Conservation (phyloP, 2,113 vertebrate genomes). For the Megaceryle maxima region DNA sequence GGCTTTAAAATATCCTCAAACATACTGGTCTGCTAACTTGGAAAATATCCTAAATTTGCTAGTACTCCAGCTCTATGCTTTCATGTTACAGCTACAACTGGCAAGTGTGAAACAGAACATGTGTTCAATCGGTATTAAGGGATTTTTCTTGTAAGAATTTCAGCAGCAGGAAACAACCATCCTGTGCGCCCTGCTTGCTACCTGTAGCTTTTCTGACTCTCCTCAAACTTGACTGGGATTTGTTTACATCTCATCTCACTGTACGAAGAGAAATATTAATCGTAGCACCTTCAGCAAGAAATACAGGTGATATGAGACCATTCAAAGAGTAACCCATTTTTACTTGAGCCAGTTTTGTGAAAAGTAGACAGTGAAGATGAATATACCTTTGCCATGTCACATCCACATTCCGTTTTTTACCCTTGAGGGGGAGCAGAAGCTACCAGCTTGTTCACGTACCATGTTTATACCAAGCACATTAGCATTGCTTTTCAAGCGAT, state of each 20-base stretch:
- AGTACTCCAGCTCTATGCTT: neutral
- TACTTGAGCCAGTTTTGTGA: neutral
- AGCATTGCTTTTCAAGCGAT: neutral
- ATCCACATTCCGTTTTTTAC: neutral
- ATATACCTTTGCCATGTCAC: neutral
- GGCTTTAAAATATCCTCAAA: neutral
- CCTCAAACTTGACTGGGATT: neutral
- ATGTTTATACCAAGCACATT: neutral
- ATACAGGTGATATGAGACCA: neutral
- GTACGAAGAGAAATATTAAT: neutral
- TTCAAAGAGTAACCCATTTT: neutral
- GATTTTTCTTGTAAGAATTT: neutral
- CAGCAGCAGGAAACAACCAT: neutral
- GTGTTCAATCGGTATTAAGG: neutral
- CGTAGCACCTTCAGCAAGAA: neutral
- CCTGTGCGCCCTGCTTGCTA: neutral
- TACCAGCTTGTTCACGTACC: neutral
- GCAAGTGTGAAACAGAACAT: neutral
- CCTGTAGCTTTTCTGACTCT: neutral
- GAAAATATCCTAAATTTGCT: neutral
- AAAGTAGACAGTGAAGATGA: neutral
- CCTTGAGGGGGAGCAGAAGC: neutral
- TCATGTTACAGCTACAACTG: neutral
- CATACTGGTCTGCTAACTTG: neutral
- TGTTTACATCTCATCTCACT: neutral